Evolutionary conservation across 2,888 invertebrate genomes (phyloP).

Genomic region (Caenorhabditis sp.): DNA sequence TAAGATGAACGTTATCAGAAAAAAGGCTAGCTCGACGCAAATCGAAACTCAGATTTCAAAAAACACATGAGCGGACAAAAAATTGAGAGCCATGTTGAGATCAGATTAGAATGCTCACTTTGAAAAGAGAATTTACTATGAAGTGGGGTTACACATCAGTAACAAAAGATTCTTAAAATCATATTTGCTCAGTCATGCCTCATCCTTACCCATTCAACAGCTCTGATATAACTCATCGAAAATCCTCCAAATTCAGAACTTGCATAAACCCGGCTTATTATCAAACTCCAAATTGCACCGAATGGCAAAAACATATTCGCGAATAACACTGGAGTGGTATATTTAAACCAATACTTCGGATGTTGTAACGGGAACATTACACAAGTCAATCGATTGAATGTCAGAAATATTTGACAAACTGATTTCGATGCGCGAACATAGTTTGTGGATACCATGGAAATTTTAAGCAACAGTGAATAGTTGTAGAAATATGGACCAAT

Average conservation of each 20-base stretch:
- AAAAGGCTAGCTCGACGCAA: no score
- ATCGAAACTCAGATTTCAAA: no score
- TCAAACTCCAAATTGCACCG: constrained; percentile 9
- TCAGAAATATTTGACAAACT: constrained; percentile 14
- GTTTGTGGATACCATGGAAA: neutral
- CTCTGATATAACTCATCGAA: constrained; percentile 7
- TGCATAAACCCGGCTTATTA: neutral
- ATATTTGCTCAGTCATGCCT: no score
- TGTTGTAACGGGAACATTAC: constrained; percentile 13
- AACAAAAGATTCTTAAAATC: no score
- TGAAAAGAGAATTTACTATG: no score
- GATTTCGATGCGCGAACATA: constrained; percentile 9
- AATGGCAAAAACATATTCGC: constrained; percentile 2
- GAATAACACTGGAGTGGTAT: neutral
- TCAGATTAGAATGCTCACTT: no score
- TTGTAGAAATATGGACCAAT: neutral
- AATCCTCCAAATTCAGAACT: constrained; percentile 6
- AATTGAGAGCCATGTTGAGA: no score
- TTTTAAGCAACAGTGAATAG: neutral
- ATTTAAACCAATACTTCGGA: constrained; percentile 10
- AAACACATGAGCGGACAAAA: no score
- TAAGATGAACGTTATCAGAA: no score
- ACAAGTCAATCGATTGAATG: constrained; percentile 18
- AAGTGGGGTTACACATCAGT: no score
- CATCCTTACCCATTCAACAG: constrained; percentile 17